A percentile compares a stretch with the other conserved stretches of the same genome.
Evolutionary conservation across 92 coral and sea anemone species (phyloP).

Genomic region (Pocillopora meandrina): DNA sequence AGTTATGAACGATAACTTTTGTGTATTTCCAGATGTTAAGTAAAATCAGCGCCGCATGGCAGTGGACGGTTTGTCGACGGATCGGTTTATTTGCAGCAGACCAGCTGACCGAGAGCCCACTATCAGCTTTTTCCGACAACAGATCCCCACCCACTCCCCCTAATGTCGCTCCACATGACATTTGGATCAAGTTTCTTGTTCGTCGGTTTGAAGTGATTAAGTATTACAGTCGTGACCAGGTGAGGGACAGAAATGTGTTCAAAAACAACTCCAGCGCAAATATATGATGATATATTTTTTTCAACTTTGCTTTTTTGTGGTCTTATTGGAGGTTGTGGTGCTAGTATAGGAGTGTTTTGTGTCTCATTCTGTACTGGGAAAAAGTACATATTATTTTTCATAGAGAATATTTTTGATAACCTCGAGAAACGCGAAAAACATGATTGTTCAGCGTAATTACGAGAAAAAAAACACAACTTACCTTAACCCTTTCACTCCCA

Average conservation of each 20-base stretch:
- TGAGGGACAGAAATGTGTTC: background rate
- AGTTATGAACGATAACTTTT: background rate
- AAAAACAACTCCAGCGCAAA: background rate
- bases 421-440: no score
- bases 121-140: conserved; percentile 85
- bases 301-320: no score
- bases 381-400: no score
- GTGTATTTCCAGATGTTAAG: conserved; percentile 71
- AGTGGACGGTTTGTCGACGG: conserved; percentile 96
- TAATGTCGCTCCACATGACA: conserved; percentile 88
- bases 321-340: no score
- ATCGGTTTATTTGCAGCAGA: conserved; percentile 85
- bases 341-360: no score
- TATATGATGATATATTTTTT: no score
- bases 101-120: conserved; percentile 75
- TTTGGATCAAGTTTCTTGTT: conserved; percentile 94
- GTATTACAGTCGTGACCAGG: conserved; percentile 94
- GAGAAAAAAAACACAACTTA: no score
- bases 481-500: no score
- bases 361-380: no score
- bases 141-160: conserved; percentile 88
- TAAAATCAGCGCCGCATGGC: conserved; percentile 97
- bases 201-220: conserved; percentile 95
- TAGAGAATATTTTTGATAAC: no score
- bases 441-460: no score